Base-by-base conservation (phyloP, 2,113 vertebrate species). In the Salvelinus fontinalis region DNA sequence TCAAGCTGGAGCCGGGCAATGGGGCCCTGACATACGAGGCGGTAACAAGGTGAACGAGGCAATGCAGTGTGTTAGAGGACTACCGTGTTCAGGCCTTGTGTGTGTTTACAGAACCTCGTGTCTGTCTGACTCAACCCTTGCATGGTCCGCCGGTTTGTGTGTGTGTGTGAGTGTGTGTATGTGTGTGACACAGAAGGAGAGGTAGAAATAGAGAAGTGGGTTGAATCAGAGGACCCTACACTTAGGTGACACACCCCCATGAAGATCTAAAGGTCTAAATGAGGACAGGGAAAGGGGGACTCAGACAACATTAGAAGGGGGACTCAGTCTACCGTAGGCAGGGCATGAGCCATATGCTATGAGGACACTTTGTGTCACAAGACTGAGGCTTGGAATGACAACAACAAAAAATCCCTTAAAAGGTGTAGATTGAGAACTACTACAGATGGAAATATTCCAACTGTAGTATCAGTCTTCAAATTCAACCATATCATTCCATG, bases 221-320 rank as follows among this genome's bases (percentile, higher is more conserved):
- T 54, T 74, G 70, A 83, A 69, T 79, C 76, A 83, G 6, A 77
- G 71, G 71, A n/a, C 67, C 39, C 26, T 73, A 79, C 20, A 2
- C 20, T 60, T 65, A 74, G 72, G 48, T 20, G 1, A 71, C 76
- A 66, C 20, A 75, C 80, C 78, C 73, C 20, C 0, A n/a, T 34
- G 49, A 66, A 79, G 62, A 74, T 71, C 59, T 75, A 51, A 75
- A 79, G 80, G 78, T 72, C 64, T 29, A 49, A 9, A 66, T n/a
- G 65, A 74, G 51, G 78, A 81, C 74, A 65, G 1, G 1, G 27
- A 44, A 44, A 39, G 12, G 69, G 59, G 68, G 64, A 9, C n/a
- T 26, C 26, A 39, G 31, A 20, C 26, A 26, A 26, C 26, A 26
- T 26, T 26, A 48, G 48, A 11, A 72, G 73, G n/a, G 75, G 26